Base-by-base conservation (phyloP, 2,888 invertebrate species). In the Meloe dianella region DNA sequence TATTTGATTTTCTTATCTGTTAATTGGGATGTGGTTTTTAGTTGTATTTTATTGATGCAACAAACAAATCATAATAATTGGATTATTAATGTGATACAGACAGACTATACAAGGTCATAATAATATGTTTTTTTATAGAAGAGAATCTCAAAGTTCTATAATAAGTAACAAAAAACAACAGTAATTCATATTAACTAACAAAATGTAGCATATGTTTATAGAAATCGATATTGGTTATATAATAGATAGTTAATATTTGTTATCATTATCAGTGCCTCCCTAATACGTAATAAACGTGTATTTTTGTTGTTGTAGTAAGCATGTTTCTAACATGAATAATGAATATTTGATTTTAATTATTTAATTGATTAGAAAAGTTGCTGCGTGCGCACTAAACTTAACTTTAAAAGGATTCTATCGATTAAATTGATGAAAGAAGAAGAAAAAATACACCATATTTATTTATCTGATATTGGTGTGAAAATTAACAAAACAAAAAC, bases 321-420 rank as follows among this genome's bases (percentile, higher is more conserved):
- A 41, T 14, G 12, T 35, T 35, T 35, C 0, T 20, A 3, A 12
- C 12, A 22, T 22, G 2, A 22, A 6, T 24, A 8, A 12, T 51
- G 12, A 22, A 22, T 22, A 51, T 51, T 12, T 24, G 12, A 22
- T 22, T 51, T 22, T 51, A 51, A 51, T 51, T 51, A 22, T 51
- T 12, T 22, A 51, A 51, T 51, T 51, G 51, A 51, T 51, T 51
- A 24, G 22, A 51, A 51, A 51, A 10, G 51, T n/a, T n/a, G n/a
- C 5, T 51, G 51, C 51, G 51, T 22, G 22, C 51, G 51, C 51
- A 51, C 5, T 51, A 51, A 3, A 10, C 7, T 51, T 6, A 24
- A 24, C 20, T 51, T 51, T 20, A 51, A 22, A n/a, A 22, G 51
- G 51, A 12, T 51, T 51, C 51, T 51, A 51, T 51, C 24, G 51